phyloP scores from a whole-genome alignment of 2,797 vertebrate species.

The Tachyglossus aculeatus region DNA sequence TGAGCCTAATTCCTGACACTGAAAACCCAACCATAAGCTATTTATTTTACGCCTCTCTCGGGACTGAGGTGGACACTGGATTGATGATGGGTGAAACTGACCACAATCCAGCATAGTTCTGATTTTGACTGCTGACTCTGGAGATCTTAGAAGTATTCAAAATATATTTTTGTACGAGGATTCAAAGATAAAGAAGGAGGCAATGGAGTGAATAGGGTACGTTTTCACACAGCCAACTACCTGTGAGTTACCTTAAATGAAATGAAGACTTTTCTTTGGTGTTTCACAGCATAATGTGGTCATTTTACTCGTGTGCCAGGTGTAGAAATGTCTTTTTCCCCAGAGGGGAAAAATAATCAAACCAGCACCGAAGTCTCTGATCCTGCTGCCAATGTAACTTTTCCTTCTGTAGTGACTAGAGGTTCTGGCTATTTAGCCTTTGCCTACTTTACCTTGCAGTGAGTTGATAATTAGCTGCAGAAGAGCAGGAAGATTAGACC shows the following conservation, averaged over 20 bases:
- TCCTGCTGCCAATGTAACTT: not conserved
- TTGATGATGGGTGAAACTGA: not conserved
- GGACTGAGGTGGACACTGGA: not conserved
- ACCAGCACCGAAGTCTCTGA: not conserved
- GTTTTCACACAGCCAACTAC: not conserved
- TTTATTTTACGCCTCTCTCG: constrained; percentile 6
- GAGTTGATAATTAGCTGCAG: not conserved
- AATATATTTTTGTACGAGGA: no score
- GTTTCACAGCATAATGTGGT: no score
- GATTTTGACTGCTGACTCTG: not conserved
- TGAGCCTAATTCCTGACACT: not conserved
- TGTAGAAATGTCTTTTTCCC: no score
- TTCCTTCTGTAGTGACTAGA: not conserved
- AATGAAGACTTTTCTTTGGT: no score
- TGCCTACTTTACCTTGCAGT: not conserved
- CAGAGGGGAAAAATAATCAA: not conserved
- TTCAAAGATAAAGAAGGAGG: no score
- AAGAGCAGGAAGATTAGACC: not conserved
- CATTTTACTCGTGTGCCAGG: no score
- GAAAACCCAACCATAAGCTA: not conserved
- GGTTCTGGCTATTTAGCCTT: not conserved
- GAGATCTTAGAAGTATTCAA: no score
- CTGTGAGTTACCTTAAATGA: no score
- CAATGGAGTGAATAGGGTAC: no score
- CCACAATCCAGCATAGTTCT: not conserved